phyloP scores from a whole-genome alignment of 92 coral and sea anemone genomes.

The Palythoa grandis region DNA sequence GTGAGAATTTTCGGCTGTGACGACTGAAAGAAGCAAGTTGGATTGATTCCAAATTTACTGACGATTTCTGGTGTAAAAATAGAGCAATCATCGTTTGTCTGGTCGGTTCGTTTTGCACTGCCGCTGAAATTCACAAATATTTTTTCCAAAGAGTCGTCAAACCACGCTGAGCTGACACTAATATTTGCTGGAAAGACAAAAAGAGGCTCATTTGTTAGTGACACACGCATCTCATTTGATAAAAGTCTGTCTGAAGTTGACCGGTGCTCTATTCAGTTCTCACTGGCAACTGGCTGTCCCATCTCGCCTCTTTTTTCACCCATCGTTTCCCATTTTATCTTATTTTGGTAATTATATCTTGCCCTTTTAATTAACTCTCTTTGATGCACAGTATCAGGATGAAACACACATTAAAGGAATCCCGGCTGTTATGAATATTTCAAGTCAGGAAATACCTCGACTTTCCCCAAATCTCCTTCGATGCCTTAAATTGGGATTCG shows the following conservation, averaged over 20 bases:
- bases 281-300: not conserved
- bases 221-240: not conserved
- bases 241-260: not conserved
- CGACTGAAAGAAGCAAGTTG: slow-evolving; percentile 17
- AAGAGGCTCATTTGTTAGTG: not conserved
- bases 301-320: no score
- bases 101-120: slow-evolving; percentile 14
- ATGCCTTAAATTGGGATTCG: no score
- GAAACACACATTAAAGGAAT: no score
- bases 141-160: slow-evolving; percentile 4
- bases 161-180: slow-evolving; percentile 13
- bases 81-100: slow-evolving; percentile 3
- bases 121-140: slow-evolving; percentile 12
- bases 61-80: slow-evolving; percentile 5
- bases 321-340: no score
- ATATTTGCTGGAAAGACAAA: slow-evolving; percentile 4
- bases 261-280: not conserved
- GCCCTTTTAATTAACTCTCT: no score
- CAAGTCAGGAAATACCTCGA: no score
- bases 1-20: not conserved
- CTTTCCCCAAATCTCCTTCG: no score
- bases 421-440: no score
- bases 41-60: not conserved
- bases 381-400: no score
- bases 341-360: no score